Evolutionary conservation across 2,113 vertebrate genomes (phyloP).

Genomic region (Emberiza fucata): DNA sequence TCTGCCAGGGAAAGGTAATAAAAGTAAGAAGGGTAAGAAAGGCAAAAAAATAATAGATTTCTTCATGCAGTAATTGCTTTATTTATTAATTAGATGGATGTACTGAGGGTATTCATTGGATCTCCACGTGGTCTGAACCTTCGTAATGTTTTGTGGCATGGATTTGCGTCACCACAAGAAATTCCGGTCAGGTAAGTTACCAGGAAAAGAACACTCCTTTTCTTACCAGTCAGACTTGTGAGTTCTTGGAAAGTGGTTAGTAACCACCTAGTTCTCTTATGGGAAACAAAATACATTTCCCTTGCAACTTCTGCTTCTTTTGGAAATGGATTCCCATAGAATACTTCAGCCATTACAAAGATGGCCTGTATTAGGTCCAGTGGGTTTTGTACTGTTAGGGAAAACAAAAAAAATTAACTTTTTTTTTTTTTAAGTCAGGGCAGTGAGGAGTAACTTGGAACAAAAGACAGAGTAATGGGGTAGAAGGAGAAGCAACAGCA

Average conservation of each 20-base stretch:
- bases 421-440: background rate
- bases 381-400: background rate
- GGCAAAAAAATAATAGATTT: background rate
- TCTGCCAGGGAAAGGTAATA: background rate
- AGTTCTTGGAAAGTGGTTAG: background rate
- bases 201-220: background rate
- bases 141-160: conserved; percentile 80
- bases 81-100: conserved; percentile 67
- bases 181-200: conserved; percentile 74
- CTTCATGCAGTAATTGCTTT: background rate
- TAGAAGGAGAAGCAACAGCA: background rate
- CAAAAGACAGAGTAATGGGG: background rate
- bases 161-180: conserved; percentile 75
- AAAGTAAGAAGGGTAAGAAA: background rate
- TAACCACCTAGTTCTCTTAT: background rate
- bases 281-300: background rate
- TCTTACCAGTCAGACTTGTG: background rate
- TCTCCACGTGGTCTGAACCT: conserved; percentile 78
- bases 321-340: background rate
- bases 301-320: background rate
- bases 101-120: conserved; percentile 75
- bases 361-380: background rate
- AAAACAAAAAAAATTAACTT: background rate
- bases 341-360: background rate
- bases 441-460: background rate